Conservation (phyloP, 2,113 vertebrate genomes). For the Chinchilla lanigera region DNA sequence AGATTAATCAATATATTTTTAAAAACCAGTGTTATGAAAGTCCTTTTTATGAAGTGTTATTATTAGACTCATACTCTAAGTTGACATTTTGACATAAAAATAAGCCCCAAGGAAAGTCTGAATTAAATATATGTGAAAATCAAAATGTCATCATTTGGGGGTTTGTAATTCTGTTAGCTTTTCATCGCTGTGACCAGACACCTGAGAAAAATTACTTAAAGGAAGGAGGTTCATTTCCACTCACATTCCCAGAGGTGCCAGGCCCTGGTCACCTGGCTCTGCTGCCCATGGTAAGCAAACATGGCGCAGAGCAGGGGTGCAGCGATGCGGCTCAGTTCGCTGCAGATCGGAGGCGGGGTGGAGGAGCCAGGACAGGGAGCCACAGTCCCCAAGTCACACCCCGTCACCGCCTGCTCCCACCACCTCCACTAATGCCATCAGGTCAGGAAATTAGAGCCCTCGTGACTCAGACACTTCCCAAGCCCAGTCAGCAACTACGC, state of each 20-base stretch:
- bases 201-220: background rate
- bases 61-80: conserved; percentile 19
- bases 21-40: background rate
- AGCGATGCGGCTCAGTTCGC: background rate
- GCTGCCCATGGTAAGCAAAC: background rate
- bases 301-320: background rate
- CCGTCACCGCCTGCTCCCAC: no score
- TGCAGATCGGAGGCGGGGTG: background rate
- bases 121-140: conserved; percentile 34
- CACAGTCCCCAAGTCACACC: no score
- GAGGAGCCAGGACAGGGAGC: background rate
- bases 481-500: background rate
- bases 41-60: background rate
- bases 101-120: background rate
- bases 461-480: background rate
- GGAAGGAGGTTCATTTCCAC: background rate
- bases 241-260: background rate
- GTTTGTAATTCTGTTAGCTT: background rate
- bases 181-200: background rate
- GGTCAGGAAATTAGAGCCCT: background rate
- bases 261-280: background rate
- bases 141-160: background rate
- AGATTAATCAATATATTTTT: conserved; percentile 1
- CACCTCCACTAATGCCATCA: background rate
- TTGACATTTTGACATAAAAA: background rate